phyloP scores from a whole-genome alignment of 2,113 vertebrate species.

The Anarrhichthys ocellatus region DNA sequence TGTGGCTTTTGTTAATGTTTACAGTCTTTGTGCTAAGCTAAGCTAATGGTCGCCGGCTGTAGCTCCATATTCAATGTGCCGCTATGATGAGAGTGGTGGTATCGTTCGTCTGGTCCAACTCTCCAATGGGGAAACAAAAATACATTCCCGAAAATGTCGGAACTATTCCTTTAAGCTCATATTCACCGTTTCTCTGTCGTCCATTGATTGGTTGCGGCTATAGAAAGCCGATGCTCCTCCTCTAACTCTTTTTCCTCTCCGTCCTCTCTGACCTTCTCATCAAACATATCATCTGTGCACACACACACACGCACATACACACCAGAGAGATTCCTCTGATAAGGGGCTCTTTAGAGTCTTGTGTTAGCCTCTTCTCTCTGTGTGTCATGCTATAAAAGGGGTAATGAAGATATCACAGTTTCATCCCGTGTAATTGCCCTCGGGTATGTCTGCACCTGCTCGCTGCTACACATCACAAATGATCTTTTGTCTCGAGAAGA shows the following conservation, averaged over 20 bases:
- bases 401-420: slow-evolving; percentile 64
- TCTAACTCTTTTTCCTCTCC: slow-evolving; percentile 38
- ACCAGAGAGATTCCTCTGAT: slow-evolving; percentile 62
- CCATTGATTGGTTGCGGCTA: slow-evolving; percentile 59
- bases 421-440: slow-evolving; percentile 52
- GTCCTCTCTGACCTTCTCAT: slow-evolving; percentile 80
- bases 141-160: not conserved
- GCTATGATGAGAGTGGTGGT: not conserved
- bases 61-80: not conserved
- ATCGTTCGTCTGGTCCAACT: not conserved
- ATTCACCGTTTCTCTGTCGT: slow-evolving; percentile 21
- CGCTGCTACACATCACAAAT: slow-evolving; percentile 34
- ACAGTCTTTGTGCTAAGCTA: not conserved
- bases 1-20: not conserved
- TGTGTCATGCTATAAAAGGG: slow-evolving; percentile 68
- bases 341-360: slow-evolving; percentile 61
- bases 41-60: not conserved
- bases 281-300: slow-evolving; percentile 55
- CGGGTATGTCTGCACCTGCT: slow-evolving; percentile 65
- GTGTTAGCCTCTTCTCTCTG: slow-evolving; percentile 54
- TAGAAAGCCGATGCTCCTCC: slow-evolving; percentile 60
- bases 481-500: slow-evolving; percentile 45
- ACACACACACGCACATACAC: slow-evolving; percentile 38
- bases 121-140: not conserved
- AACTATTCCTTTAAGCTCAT: slow-evolving; percentile 42